Base-by-base conservation (phyloP, 2,797 vertebrate species). In the Distichodus sexfasciatus region DNA sequence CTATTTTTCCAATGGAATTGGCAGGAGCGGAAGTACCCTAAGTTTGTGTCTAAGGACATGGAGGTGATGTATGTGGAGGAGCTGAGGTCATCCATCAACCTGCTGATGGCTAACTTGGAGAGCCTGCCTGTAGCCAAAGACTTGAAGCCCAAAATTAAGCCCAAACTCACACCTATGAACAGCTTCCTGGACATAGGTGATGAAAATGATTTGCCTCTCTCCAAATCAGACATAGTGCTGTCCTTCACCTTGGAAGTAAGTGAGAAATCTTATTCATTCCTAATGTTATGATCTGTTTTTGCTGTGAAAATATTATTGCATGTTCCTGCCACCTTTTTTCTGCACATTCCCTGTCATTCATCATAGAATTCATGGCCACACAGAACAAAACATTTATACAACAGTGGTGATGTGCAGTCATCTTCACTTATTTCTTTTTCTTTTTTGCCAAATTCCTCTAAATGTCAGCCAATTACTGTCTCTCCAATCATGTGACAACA, bases 51-150 rank as follows among this genome's bases (percentile, higher is more conserved):
- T 3, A 89, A 90, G 48, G 95, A 98, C 81, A 98, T 97, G 96
- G 96, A 96, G 79, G 85, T 28, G 12, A 91, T 96, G 84, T 97
- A 90, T 26, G 90, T 96, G 72, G 97, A 99, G 86, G 96, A 99
- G 86, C 69, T 98, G 70, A 87, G 93, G 1, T 95, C 96, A 2
- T 94, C 96, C 0, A 93, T 98, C 79, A 98, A 95, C 88, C 88
- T 97, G 67, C 89, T 99, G 26, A 98, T 98, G 96, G 94, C 94
- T 44, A 99, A 98, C 84, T 87, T 99, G 87, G 96, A 99, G 88
- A 97, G 96, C 80, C 94, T 97, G 66, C 96, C 97, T 0, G 97
- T 99, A 70, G 94, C 97, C 10, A 98, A 95, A 88, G 96, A 98
- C 85, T 94, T 96, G 84, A 97, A 96, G 73, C 87, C 96, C 69